Evolutionary conservation across 1,140 invertebrate genomes (phyloP).

Genomic region (Ditylenchus dipsaci): DNA sequence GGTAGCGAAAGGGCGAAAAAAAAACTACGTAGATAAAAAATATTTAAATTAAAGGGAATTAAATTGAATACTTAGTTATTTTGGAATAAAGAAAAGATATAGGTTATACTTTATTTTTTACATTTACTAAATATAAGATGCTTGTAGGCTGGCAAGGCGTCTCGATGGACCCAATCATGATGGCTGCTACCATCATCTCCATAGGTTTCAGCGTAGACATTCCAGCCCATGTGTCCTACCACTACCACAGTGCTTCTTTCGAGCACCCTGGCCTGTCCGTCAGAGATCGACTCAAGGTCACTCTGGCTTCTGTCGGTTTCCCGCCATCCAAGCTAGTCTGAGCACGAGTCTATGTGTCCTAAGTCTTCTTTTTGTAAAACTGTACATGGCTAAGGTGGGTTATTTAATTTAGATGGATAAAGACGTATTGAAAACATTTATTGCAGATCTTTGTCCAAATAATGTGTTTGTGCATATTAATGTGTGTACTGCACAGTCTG

Average conservation of each 20-base stretch:
- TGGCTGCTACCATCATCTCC: conserved; percentile 61
- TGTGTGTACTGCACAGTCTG: conserved; percentile 39
- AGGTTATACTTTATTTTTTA: background rate
- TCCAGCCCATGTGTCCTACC: conserved; percentile 46
- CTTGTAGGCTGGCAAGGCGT: conserved; percentile 58
- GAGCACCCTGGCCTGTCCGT: conserved; percentile 5
- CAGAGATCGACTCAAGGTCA: conserved; percentile 21
- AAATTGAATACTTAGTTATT: no score
- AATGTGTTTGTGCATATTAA: conserved; percentile 45
- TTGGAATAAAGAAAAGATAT: no score
- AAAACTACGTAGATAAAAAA: no score
- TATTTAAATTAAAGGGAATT: no score
- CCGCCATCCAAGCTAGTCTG: conserved; percentile 84
- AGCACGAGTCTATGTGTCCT: conserved; percentile 84
- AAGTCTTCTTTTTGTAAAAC: conserved; percentile 77
- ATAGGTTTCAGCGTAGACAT: conserved; percentile 58
- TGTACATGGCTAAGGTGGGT: conserved; percentile 69
- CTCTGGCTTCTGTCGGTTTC: conserved; percentile 70
- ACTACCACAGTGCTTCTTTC: conserved; percentile 35
- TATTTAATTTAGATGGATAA: background rate
- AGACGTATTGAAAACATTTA: background rate
- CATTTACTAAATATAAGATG: conserved; percentile 49
- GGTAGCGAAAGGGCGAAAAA: no score
- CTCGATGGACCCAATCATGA: conserved; percentile 61
- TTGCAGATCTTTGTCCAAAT: conserved; percentile 41